These are phyloP conservation scores for Lysiphlebus fabarum DNA, from an alignment of 1,140 invertebrate genomes.

Conservation along the genomic window DNA sequence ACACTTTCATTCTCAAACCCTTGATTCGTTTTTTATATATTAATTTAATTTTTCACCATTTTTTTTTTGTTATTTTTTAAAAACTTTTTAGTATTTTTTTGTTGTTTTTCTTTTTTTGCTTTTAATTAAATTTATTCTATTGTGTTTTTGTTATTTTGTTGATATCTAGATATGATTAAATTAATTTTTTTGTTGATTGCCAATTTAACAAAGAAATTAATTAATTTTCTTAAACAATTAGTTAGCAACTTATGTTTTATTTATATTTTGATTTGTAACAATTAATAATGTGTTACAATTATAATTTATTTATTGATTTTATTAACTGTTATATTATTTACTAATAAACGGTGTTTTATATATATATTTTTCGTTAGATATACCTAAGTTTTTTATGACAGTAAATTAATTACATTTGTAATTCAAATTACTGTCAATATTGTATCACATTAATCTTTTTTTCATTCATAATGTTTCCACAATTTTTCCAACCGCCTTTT, in stretches of 20 bases:
- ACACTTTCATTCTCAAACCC: constrained; percentile 21
- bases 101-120: constrained; percentile 1
- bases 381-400: constrained; percentile 33
- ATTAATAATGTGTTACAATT: neutral
- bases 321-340: constrained; percentile 26
- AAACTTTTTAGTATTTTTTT: neutral
- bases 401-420: constrained; percentile 13
- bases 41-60: neutral
- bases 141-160: no score
- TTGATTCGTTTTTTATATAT: constrained; percentile 10
- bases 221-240: constrained; percentile 9
- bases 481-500: constrained; percentile 6
- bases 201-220: constrained; percentile 14
- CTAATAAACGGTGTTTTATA: constrained; percentile 31
- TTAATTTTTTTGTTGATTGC: no score
- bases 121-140: constrained; percentile 3
- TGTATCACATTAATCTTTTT: constrained; percentile 6
- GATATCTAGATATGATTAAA: no score
- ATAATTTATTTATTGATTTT: constrained; percentile 16
- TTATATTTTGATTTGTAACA: constrained; percentile 24
- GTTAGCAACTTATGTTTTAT: constrained; percentile 16
- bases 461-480: neutral
- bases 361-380: constrained; percentile 30
- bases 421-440: neutral
- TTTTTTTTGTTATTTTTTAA: neutral